Conservation (phyloP, 2,113 vertebrate species). For the Festucalex cinctus region DNA sequence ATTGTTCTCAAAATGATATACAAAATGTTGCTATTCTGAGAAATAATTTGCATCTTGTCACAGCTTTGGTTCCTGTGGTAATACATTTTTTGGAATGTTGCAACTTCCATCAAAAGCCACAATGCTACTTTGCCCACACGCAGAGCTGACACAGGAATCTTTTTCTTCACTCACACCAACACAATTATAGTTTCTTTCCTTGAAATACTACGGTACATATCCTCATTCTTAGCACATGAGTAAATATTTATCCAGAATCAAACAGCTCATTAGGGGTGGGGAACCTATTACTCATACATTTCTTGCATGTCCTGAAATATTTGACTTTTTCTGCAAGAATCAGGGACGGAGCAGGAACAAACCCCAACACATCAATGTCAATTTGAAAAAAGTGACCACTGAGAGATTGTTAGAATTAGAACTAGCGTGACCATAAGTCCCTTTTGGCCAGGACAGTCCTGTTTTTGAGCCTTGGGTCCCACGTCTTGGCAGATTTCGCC, state of each 20-base stretch:
- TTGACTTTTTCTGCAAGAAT: background rate
- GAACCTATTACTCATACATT: background rate
- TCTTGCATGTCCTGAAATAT: background rate
- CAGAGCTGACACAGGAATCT: background rate
- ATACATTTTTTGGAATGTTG: conserved; percentile 8
- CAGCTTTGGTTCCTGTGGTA: conserved; percentile 10
- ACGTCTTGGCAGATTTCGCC: too few relatives aligned
- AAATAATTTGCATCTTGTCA: conserved; percentile 13
- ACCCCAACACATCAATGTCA: background rate
- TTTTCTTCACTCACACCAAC: background rate
- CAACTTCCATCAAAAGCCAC: conserved; percentile 1
- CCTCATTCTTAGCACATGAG: background rate
- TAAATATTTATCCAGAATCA: background rate
- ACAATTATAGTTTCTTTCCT: background rate
- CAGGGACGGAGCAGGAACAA: background rate
- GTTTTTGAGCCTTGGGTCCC: too few relatives aligned
- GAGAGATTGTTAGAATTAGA: too few relatives aligned
- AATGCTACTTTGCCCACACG: conserved; percentile 6
- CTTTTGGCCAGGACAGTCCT: too few relatives aligned
- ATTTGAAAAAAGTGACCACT: too few relatives aligned
- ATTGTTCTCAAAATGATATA: conserved; percentile 15
- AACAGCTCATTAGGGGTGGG: background rate
- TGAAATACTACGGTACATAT: background rate
- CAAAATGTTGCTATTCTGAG: conserved; percentile 15
- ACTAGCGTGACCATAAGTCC: too few relatives aligned